Evolutionary conservation across 2,888 invertebrate species (phyloP).

Genomic region (Mimumesa dahlbomi): DNA sequence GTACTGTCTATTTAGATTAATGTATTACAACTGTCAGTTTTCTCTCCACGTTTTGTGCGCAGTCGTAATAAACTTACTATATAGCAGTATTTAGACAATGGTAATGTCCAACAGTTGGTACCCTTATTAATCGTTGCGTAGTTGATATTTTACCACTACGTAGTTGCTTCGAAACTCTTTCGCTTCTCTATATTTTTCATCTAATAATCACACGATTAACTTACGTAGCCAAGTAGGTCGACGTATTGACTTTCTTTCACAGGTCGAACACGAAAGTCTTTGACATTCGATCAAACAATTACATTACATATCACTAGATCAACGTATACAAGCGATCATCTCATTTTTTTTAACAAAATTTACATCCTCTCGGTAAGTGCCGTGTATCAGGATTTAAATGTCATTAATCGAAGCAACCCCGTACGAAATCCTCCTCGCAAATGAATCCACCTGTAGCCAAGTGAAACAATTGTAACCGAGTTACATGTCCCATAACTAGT

Average conservation of each 20-base stretch:
- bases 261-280: slow-evolving; percentile 15
- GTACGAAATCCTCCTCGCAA: too few species aligned
- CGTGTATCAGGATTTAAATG: too few species aligned
- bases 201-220: slow-evolving; percentile 32
- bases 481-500: too few species aligned
- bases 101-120: slow-evolving; percentile 80
- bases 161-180: slow-evolving; percentile 73
- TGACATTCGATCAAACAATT: too few species aligned
- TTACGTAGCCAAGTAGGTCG: neutral
- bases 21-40: slow-evolving; percentile 37
- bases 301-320: too few species aligned
- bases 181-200: slow-evolving; percentile 42
- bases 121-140: slow-evolving; percentile 71
- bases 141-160: slow-evolving; percentile 65
- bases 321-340: too few species aligned
- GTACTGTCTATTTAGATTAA: slow-evolving; percentile 37
- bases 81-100: slow-evolving; percentile 79
- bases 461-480: too few species aligned
- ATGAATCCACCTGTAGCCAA: too few species aligned
- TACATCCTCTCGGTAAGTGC: too few species aligned
- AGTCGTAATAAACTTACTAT: slow-evolving; percentile 53
- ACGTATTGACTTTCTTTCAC: slow-evolving; percentile 11
- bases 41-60: slow-evolving; percentile 53
- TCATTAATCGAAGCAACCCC: slow-evolving; percentile 68
- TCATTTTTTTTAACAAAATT: too few species aligned